Evolutionary conservation across 2,113 vertebrate genomes (phyloP), one percentile per base, ranked within the genome.

Genomic region (Pedionomus torquatus): DNA sequence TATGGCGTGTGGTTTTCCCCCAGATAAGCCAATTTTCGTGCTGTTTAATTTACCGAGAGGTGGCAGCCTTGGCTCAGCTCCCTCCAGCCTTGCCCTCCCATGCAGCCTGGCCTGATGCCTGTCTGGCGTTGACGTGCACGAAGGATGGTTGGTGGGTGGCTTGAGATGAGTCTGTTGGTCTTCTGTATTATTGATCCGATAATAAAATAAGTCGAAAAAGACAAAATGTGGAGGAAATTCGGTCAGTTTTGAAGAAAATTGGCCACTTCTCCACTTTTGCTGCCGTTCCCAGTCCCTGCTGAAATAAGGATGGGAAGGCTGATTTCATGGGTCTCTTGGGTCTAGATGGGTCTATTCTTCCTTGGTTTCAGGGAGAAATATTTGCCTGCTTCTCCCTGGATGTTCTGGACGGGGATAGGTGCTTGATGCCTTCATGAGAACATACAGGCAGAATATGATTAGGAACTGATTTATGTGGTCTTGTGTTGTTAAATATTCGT

Each of bases 11-110:
- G 26, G 16, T 63, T 77, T 90, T 82, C 37, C 31, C 35, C 18
- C 26, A 84, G 16, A 64, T 26, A 35, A 78, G 8, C 35, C 51
- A 48, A 39, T 66, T 31, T 92, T 43, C 51, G 35, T 88, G 75
- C n/a, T 89, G 9, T 87, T 93, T 70, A 83, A 63, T 55, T 95
- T 55, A 79, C 87, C 87, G 60, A 95, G 89, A 96, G 89, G 89
- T 94, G 87, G 83, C 91, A 95, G 72, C 55, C 76, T 93, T 90
- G 85, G 80, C 79, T 83, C 58, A 57, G 7, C 43, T 94, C 81
- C 91, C 87, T 94, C 51, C 43, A 54, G 68, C 46, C 49, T 76
- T 70, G 25, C 43, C 68, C 33, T 65, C 31, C 83, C 28, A 5
- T 35, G 37, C 10, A 70, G 15, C 11, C n/a, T 89, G 86, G n/a